Percentiles rank a stretch among this genome's conserved stretches.
phyloP scores from a whole-genome alignment of 1,140 invertebrate genomes.

The Trichoplusia ni region DNA sequence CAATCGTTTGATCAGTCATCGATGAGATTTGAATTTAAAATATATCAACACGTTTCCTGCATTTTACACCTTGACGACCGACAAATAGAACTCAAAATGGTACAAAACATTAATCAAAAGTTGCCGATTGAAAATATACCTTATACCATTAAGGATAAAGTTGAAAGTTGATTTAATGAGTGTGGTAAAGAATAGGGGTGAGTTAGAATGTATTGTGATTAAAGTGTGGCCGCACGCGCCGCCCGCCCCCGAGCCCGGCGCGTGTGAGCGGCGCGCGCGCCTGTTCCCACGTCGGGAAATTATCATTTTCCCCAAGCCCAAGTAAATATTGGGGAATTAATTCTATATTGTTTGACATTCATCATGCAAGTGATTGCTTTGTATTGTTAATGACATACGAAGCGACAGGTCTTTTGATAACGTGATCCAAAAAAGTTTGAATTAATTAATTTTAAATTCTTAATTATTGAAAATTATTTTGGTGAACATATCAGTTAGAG shows the following conservation, averaged over 20 bases:
- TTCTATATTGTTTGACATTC: neutral
- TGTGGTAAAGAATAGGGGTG: conserved; percentile 17
- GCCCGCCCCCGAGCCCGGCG: conserved; percentile 40
- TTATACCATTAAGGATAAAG: neutral
- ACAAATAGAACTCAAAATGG: neutral
- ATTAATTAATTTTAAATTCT: too few species aligned
- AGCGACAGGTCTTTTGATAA: neutral
- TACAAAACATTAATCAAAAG: neutral
- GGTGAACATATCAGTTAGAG: too few species aligned
- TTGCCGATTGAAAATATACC: neutral
- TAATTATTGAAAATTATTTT: too few species aligned
- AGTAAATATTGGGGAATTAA: conserved; percentile 17
- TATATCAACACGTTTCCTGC: too few species aligned
- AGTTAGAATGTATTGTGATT: conserved; percentile 41
- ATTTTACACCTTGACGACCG: neutral
- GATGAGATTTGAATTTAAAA: conserved; percentile 17
- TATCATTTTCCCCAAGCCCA: neutral
- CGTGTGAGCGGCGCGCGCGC: conserved; percentile 44
- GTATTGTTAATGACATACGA: neutral
- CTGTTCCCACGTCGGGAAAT: conserved; percentile 46
- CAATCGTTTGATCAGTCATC: conserved; percentile 9
- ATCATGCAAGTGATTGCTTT: neutral
- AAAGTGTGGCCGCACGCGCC: conserved; percentile 41
- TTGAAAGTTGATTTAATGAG: neutral
- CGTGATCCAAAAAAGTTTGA: neutral